Evolutionary conservation across 2,113 vertebrate genomes (phyloP).

Genomic region (Tursiops truncatus): DNA sequence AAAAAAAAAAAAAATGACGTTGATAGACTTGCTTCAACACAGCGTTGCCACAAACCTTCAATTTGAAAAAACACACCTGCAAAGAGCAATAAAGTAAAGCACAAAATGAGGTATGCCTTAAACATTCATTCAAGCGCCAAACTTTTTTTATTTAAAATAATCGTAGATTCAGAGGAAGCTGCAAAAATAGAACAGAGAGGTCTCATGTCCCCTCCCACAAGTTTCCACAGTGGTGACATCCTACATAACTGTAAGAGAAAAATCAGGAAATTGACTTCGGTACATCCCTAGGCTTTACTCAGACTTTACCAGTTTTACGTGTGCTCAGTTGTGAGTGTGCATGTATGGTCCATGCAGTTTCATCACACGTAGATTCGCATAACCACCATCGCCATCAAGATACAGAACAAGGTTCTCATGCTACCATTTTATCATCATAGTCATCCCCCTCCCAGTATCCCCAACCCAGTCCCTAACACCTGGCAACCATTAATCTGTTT

Average conservation of each 20-base stretch:
- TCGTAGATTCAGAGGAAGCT: not conserved
- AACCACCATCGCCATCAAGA: not conserved
- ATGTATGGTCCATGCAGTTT: not conserved
- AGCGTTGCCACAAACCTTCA: not conserved
- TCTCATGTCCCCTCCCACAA: not conserved
- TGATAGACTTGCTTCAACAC: not conserved
- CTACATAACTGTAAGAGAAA: not conserved
- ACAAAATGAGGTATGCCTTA: not conserved
- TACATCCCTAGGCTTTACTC: not conserved
- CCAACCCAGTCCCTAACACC: not conserved
- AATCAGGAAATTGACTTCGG: not conserved
- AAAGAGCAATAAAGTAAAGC: not conserved
- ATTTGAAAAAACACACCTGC: not conserved
- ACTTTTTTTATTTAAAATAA: not conserved
- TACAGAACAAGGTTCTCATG: not conserved
- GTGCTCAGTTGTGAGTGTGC: not conserved
- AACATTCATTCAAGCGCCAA: not conserved
- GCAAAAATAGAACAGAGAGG: not conserved
- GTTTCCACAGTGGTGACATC: not conserved
- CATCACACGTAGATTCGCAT: not conserved
- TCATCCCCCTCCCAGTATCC: fast-evolving
- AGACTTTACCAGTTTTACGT: not conserved
- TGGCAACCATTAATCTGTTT: not conserved
- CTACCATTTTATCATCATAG: not conserved
- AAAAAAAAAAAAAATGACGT: not conserved